Percentiles rank a stretch among this genome's conserved stretches.
These are phyloP conservation scores for Amiota minor DNA, from an alignment of 2,888 invertebrate species.

Conservation along the genomic window DNA sequence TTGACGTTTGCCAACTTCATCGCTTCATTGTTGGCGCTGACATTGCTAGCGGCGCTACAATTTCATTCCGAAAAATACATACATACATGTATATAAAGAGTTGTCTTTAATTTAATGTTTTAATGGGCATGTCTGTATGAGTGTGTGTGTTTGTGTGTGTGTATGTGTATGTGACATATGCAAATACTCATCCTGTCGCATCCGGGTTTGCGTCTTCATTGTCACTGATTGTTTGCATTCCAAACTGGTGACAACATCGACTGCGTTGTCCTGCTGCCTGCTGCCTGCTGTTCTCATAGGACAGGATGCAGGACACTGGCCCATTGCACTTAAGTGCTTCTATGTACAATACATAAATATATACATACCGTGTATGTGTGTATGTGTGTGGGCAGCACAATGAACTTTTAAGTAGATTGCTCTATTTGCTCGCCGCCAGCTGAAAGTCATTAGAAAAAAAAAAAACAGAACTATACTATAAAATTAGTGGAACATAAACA, in stretches of 20 bases:
- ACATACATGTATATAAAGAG: too few relatives aligned
- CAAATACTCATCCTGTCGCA: neutral
- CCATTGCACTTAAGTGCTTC: slow-evolving; percentile 58
- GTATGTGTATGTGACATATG: neutral
- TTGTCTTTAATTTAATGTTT: slow-evolving; percentile 5
- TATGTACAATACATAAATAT: too few relatives aligned
- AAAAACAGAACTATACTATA: slow-evolving; percentile 34
- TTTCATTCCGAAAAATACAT: too few relatives aligned
- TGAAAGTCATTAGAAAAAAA: slow-evolving; percentile 59
- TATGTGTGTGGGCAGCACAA: slow-evolving; percentile 18
- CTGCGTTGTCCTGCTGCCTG: slow-evolving; percentile 28
- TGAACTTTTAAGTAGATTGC: slow-evolving; percentile 37
- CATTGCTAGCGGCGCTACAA: too few relatives aligned
- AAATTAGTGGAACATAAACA: neutral
- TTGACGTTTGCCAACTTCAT: slow-evolving; percentile 50
- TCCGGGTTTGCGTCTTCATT: neutral
- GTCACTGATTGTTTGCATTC: slow-evolving; percentile 10
- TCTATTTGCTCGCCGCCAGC: slow-evolving; percentile 50
- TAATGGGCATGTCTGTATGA: too few relatives aligned
- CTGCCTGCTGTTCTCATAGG: slow-evolving; percentile 34
- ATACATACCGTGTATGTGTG: too few relatives aligned
- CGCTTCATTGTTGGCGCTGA: slow-evolving; percentile 23
- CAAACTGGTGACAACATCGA: slow-evolving; percentile 4
- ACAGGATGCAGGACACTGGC: neutral
- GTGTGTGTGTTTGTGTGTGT: neutral